phyloP scores from a whole-genome alignment of 2,113 vertebrate genomes.

The Colinus virginianus region DNA sequence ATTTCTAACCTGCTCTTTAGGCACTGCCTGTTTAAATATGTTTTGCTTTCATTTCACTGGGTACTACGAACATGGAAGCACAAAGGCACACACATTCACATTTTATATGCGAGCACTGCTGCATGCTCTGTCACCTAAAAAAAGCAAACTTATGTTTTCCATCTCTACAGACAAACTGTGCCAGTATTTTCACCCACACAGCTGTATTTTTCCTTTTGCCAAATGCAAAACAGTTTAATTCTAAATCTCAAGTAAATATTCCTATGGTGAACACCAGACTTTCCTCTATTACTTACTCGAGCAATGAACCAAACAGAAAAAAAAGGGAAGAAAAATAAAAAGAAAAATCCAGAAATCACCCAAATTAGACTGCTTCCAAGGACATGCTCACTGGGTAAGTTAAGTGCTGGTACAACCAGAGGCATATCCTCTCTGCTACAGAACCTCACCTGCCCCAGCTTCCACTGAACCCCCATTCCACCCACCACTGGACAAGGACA shows the following conservation, averaged over 20 bases:
- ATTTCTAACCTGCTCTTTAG: background rate
- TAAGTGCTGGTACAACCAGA: background rate
- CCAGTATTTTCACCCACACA: background rate
- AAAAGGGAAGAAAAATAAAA: background rate
- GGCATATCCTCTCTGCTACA: background rate
- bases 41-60: background rate
- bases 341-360: background rate
- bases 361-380: background rate
- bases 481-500: background rate
- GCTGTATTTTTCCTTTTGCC: background rate
- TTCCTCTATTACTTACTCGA: background rate
- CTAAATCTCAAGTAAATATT: background rate
- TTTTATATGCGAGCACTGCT: background rate
- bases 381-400: background rate
- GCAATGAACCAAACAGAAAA: background rate
- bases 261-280: background rate
- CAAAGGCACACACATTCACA: background rate
- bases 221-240: background rate
- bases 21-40: background rate
- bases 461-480: background rate
- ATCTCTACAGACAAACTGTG: background rate
- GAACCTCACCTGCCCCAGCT: background rate
- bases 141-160: background rate
- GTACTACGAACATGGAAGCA: background rate
- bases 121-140: background rate